phyloP scores from a whole-genome alignment of 2,113 vertebrate genomes.

The Crotalus helleri region DNA sequence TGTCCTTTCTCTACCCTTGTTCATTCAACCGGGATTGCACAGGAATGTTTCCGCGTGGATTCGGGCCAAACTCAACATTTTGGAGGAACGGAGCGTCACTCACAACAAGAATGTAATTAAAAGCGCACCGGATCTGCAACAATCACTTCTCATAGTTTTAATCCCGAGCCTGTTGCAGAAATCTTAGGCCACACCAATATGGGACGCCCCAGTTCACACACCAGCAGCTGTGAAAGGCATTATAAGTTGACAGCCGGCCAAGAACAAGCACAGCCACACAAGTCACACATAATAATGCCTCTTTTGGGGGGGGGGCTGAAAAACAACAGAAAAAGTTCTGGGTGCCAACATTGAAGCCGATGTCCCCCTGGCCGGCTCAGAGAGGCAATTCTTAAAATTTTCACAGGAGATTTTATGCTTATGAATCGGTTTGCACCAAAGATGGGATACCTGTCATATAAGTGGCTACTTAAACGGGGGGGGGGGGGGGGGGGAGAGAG shows the following conservation, averaged over 20 bases:
- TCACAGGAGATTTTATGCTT: too few species aligned
- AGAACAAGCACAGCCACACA: not conserved
- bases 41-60: not conserved
- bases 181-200: not conserved
- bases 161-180: not conserved
- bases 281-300: not conserved
- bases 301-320: not conserved
- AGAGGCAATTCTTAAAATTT: not conserved
- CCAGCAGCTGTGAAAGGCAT: not conserved
- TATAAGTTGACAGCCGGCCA: not conserved
- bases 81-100: not conserved
- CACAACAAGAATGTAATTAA: not conserved
- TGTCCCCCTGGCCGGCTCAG: not conserved
- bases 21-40: not conserved
- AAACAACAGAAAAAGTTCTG: not conserved
- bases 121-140: not conserved
- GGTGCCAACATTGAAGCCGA: not conserved
- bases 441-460: not conserved
- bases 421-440: not conserved
- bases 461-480: not conserved
- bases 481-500: fast-evolving
- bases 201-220: not conserved
- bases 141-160: not conserved
- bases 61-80: not conserved
- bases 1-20: too few species aligned